These are phyloP conservation scores for Zosterops lateralis DNA, from an alignment of 2,113 vertebrate genomes.

Conservation along the genomic window DNA sequence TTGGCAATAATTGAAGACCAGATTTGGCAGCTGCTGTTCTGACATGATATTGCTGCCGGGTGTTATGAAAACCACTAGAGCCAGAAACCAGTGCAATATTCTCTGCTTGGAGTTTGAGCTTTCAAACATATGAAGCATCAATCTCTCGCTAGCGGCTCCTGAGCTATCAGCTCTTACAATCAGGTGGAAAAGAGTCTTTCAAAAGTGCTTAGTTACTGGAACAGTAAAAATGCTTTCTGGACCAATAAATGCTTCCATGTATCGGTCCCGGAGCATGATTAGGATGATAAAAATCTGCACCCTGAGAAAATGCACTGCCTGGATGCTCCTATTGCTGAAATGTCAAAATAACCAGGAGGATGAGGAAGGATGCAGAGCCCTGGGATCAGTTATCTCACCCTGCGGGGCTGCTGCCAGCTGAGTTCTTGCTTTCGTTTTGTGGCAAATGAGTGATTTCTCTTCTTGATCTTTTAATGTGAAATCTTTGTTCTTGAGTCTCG, in stretches of 20 bases:
- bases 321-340: neutral
- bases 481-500: neutral
- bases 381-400: neutral
- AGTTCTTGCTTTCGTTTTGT: neutral
- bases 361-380: neutral
- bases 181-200: constrained; percentile 62
- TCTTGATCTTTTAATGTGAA: neutral
- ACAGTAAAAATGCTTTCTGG: constrained; percentile 58
- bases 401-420: neutral
- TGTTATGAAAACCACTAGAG: constrained; percentile 57
- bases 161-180: constrained; percentile 67
- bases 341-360: neutral
- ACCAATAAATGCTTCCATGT: constrained; percentile 56
- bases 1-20: constrained; percentile 43
- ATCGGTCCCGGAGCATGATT: constrained; percentile 10
- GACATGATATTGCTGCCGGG: constrained; percentile 48
- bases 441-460: neutral
- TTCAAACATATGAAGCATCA: constrained; percentile 67
- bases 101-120: constrained; percentile 53
- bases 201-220: constrained; percentile 61
- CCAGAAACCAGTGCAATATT: constrained; percentile 26
- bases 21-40: constrained; percentile 58
- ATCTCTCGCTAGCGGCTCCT: constrained; percentile 55
- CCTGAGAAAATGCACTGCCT: constrained; percentile 6
- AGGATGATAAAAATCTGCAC: constrained; percentile 61